Conservation (phyloP, 2,888 invertebrate genomes). For the Lymantria dispar region DNA sequence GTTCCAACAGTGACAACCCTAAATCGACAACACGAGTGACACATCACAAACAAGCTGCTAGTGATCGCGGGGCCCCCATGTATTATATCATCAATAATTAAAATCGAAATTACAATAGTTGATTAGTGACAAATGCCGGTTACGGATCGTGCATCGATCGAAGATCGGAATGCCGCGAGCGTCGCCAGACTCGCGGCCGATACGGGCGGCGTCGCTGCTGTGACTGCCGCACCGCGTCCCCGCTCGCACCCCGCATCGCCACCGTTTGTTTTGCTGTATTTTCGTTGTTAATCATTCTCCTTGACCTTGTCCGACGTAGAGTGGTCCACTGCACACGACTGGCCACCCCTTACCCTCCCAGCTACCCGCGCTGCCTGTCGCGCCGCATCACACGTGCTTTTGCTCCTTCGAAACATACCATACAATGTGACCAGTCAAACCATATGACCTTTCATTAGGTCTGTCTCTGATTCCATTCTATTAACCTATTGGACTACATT, state of each 20-base stretch:
- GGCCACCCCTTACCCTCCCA: conserved; percentile 71
- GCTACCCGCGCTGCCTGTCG: conserved; percentile 65
- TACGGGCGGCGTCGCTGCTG: conserved; percentile 73
- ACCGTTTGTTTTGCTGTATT: conserved; percentile 82
- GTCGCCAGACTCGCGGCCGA: conserved; percentile 68
- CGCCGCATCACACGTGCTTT: conserved; percentile 73
- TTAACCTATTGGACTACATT: conserved; percentile 25
- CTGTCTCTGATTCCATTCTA: conserved; percentile 23
- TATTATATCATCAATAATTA: conserved; percentile 53
- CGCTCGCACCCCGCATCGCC: conserved; percentile 65
- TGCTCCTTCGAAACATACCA: conserved; percentile 39
- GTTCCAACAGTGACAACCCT: conserved; percentile 44
- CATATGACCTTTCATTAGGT: conserved; percentile 36
- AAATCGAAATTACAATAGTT: conserved; percentile 60
- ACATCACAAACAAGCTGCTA: conserved; percentile 55
- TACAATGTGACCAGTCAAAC: conserved; percentile 39
- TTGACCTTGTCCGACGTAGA: conserved; percentile 82
- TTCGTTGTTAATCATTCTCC: conserved; percentile 84
- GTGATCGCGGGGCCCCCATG: conserved; percentile 49
- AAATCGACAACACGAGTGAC: conserved; percentile 43
- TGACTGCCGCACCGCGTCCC: conserved; percentile 69
- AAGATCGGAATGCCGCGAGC: conserved; percentile 73
- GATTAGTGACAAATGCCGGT: conserved; percentile 63
- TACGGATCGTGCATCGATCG: conserved; percentile 80
- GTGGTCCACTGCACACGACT: conserved; percentile 82